Percentiles rank a stretch among this genome's conserved stretches.
Conservation (phyloP, 1,140 invertebrate species). For the Drosophila funebris region DNA sequence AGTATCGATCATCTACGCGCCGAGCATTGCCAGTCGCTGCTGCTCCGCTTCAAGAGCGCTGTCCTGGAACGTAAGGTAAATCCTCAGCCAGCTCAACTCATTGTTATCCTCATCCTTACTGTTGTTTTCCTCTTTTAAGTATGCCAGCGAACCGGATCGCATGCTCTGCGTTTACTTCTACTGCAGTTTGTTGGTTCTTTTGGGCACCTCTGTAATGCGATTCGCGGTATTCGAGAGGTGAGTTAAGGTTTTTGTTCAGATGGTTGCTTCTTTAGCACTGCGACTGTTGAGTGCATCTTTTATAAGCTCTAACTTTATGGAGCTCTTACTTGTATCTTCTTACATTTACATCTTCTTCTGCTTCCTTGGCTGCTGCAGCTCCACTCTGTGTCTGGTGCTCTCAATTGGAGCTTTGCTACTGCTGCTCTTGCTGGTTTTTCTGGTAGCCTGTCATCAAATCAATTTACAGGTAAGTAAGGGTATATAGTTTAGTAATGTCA, state of each 20-base stretch:
- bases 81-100: not conserved
- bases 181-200: slow-evolving; percentile 90
- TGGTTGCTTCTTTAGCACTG: not conserved
- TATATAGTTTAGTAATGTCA: too few relatives aligned
- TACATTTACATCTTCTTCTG: not conserved
- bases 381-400: slow-evolving; percentile 49
- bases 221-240: slow-evolving; percentile 89
- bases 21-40: slow-evolving; percentile 92
- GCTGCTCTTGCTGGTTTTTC: slow-evolving; percentile 72
- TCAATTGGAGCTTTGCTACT: slow-evolving; percentile 61
- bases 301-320: not conserved
- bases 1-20: slow-evolving; percentile 94
- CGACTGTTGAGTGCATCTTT: not conserved
- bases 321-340: not conserved
- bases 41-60: slow-evolving; percentile 91
- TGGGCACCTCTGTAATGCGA: slow-evolving; percentile 87
- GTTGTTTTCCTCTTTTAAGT: slow-evolving; percentile 85
- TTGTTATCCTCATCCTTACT: not conserved
- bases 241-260: slow-evolving; percentile 28
- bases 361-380: slow-evolving; percentile 42
- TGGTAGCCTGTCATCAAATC: slow-evolving; percentile 82
- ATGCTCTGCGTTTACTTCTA: slow-evolving; percentile 94
- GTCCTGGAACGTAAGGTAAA: slow-evolving; percentile 92
- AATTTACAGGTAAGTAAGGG: slow-evolving; percentile 65
- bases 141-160: slow-evolving; percentile 90